Evolutionary conservation across 2,888 invertebrate genomes (phyloP).

Genomic region (Cetonia aurata): DNA sequence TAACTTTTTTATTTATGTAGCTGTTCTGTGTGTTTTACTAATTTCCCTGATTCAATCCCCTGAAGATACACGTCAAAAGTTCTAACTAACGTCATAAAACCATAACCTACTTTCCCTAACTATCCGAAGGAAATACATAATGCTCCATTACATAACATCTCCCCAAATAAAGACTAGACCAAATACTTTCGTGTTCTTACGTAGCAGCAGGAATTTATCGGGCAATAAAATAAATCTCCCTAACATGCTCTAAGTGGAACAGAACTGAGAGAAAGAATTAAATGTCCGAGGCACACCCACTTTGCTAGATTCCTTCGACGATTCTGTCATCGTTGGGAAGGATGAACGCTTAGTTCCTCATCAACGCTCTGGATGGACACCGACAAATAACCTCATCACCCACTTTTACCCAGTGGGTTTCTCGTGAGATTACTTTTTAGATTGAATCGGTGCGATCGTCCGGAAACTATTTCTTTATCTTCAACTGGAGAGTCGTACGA

Average conservation of each 20-base stretch:
- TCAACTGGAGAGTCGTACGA: background rate
- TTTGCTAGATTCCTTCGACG: background rate
- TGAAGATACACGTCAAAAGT: background rate
- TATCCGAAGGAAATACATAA: slow-evolving; percentile 1
- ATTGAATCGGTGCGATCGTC: background rate
- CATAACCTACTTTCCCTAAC: slow-evolving; percentile 10
- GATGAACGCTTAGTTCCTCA: slow-evolving; percentile 24
- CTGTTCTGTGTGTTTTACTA: too few species aligned
- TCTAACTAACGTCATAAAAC: background rate
- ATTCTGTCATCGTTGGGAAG: slow-evolving; percentile 4
- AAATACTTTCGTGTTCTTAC: background rate
- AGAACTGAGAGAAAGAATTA: slow-evolving; percentile 7
- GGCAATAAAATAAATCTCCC: slow-evolving; percentile 30
- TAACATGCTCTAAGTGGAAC: slow-evolving; percentile 20
- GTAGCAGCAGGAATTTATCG: slow-evolving; percentile 10
- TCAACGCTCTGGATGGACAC: slow-evolving; percentile 15
- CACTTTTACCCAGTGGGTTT: background rate
- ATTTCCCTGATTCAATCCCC: too few species aligned
- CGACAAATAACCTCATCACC: slow-evolving; percentile 28
- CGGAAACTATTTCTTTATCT: slow-evolving; percentile 25
- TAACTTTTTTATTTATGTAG: too few species aligned
- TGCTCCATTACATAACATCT: background rate
- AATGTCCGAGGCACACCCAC: background rate
- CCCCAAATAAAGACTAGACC: background rate
- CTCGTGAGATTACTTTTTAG: slow-evolving; percentile 1